phyloP scores from a whole-genome alignment of 2,888 invertebrate species.

The Pandemis heparana region DNA sequence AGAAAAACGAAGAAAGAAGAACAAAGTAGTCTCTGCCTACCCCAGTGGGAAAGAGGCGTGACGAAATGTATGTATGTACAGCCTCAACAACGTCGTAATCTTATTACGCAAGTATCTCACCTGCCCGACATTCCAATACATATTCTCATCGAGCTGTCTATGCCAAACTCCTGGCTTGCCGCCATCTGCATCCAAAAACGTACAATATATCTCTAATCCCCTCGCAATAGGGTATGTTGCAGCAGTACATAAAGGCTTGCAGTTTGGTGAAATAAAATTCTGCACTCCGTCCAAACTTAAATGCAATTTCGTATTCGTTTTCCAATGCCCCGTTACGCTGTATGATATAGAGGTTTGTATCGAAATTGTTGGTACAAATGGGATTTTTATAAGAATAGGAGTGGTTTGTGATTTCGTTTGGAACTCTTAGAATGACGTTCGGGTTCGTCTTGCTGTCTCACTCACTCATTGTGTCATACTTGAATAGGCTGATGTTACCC shows the following conservation, averaged over 20 bases:
- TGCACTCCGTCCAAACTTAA: slow-evolving; percentile 34
- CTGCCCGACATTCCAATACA: slow-evolving; percentile 33
- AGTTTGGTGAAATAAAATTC: slow-evolving; percentile 37
- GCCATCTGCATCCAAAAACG: background rate
- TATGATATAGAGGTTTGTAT: slow-evolving; percentile 36
- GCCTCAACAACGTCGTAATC: slow-evolving; percentile 14
- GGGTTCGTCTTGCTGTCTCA: too few relatives aligned
- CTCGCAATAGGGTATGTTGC: background rate
- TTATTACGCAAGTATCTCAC: slow-evolving; percentile 25
- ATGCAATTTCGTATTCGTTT: slow-evolving; percentile 38
- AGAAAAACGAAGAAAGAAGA: too few relatives aligned
- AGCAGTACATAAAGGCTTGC: slow-evolving; percentile 11
- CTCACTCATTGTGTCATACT: too few relatives aligned
- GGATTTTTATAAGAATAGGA: slow-evolving; percentile 31
- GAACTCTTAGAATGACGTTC: too few relatives aligned
- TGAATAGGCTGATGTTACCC: too few relatives aligned
- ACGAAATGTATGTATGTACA: too few relatives aligned
- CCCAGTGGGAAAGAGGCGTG: too few relatives aligned
- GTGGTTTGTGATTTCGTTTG: slow-evolving; percentile 35
- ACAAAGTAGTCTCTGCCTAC: too few relatives aligned
- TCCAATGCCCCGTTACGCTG: slow-evolving; percentile 32
- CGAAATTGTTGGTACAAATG: slow-evolving; percentile 31
- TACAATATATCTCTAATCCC: background rate
- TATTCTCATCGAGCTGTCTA: slow-evolving; percentile 33
- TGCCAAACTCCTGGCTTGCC: slow-evolving; percentile 26